phyloP scores from a whole-genome alignment of 2,888 invertebrate genomes.

The Dascillus cervinus region DNA sequence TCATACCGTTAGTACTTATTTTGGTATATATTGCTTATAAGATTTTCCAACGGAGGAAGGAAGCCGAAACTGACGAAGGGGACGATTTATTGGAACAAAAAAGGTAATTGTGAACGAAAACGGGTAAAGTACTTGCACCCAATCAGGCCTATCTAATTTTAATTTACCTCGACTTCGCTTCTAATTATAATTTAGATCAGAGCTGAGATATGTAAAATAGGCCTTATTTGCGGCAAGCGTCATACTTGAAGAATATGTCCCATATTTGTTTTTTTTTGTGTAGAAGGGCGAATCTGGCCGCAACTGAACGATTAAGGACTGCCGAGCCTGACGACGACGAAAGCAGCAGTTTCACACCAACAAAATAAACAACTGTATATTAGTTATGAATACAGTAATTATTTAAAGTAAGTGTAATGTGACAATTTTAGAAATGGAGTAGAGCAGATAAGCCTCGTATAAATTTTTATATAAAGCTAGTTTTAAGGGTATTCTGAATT shows the following conservation, averaged over 20 bases:
- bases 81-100: conserved; percentile 13
- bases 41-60: conserved; percentile 29
- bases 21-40: conserved; percentile 46
- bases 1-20: conserved; percentile 66
- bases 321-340: conserved; percentile 32
- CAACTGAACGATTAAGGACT: conserved; percentile 31
- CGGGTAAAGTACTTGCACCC: no score
- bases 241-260: no score
- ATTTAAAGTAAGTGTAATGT: no score
- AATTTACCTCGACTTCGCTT: no score
- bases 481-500: no score
- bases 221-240: no score
- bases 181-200: conserved; percentile 1
- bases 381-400: conserved; percentile 7
- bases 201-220: no score
- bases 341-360: conserved; percentile 14
- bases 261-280: conserved; percentile 11
- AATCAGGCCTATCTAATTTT: no score
- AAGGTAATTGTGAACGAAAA: conserved; percentile 13
- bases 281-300: conserved; percentile 32
- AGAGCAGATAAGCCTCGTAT: no score
- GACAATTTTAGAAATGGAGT: no score
- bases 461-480: no score
- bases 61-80: conserved; percentile 26
- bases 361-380: conserved; percentile 26